These are phyloP conservation scores for Falco concolor DNA, from an alignment of 2,797 vertebrate genomes.

Conservation along the genomic window DNA sequence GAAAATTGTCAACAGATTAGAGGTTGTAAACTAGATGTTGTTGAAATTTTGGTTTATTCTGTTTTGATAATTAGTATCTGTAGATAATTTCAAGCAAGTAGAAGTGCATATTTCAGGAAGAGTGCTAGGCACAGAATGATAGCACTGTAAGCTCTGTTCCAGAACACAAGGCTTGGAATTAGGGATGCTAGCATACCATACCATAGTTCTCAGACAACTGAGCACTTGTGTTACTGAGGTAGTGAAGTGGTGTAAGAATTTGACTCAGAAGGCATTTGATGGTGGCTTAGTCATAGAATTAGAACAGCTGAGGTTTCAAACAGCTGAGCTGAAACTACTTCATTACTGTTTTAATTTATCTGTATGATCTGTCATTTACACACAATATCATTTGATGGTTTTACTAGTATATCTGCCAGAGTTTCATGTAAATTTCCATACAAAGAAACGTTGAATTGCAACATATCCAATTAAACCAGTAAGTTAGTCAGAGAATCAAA, in stretches of 20 bases:
- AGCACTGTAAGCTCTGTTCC: neutral
- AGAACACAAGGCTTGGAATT: neutral
- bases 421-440: neutral
- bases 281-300: neutral
- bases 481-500: neutral
- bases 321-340: neutral
- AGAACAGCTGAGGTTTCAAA: neutral
- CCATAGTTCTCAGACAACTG: neutral
- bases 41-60: neutral
- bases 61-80: neutral
- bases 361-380: neutral
- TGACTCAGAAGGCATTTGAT: neutral
- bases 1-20: slow-evolving; percentile 94
- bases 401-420: neutral
- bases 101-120: neutral
- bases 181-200: neutral
- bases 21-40: slow-evolving; percentile 76
- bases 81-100: neutral
- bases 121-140: neutral
- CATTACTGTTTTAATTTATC: neutral
- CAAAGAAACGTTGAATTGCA: neutral
- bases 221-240: neutral
- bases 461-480: neutral
- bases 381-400: neutral
- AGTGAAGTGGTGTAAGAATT: neutral